Evolutionary conservation across 2,888 invertebrate species (phyloP), one percentile per base, ranked within the genome.

Genomic region (Heliconius erato): DNA sequence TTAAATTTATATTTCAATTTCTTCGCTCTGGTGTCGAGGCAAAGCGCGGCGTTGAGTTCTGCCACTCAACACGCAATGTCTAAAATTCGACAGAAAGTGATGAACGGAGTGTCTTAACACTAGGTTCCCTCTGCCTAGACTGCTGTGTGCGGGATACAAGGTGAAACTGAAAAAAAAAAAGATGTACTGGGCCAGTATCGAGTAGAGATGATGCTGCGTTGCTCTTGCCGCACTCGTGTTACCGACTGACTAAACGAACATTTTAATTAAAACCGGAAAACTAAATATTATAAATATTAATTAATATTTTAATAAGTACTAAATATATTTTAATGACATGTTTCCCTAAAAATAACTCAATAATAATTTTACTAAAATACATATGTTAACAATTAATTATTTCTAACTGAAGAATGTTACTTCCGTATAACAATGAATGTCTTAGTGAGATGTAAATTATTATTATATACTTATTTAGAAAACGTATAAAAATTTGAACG

Each of bases 181-280:
- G 80, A 79, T 80, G 82, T 76, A 79, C 68, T 69, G 65, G 78
- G 32, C 44, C 44, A 7, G 79, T 68, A 12, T 23, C 19, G 28
- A 54, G 77, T 80, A 72, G 79, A 63, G 67, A 79, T 67, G 76
- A 35, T 28, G 54, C 71, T 72, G 79, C 74, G 68, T 71, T 68
- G 49, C 74, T 67, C 26, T 63, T 72, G 14, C 63, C 44, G 63
- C 40, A 49, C 74, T 67, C 63, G 40, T 12, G 40, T 40, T 14
- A 40, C 16, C 14, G n/a, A 28, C 7, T n/a, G 35, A 19, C 28
- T 28, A 78, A 67, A 14, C 35, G 32, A 59, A 74, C 28, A 32
- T 74, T 74, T 26, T 32, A 32, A 6, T 32, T 32, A 4, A 9
- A 54, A 74, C 23, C 28, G 74, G 54, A 32, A 74, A 74, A 54